Evolutionary conservation across 64 coral and sea anemone genomes (phyloP).

Genomic region (Exaiptasia diaphana): DNA sequence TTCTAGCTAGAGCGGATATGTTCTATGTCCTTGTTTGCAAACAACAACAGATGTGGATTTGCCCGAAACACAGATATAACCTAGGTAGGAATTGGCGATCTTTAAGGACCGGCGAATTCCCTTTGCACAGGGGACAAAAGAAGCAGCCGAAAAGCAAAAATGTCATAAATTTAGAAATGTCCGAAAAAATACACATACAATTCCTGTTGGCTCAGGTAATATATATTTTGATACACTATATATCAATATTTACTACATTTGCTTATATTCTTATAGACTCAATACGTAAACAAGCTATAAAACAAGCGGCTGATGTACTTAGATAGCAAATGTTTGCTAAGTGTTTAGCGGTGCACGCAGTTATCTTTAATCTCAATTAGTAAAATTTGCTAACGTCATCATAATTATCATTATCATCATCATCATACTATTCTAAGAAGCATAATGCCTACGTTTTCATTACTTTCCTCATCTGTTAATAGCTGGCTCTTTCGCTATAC

Average conservation of each 20-base stretch:
- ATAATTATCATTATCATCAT: too few relatives aligned
- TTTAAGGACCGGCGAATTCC: constrained; percentile 41
- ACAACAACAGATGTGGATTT: constrained; percentile 44
- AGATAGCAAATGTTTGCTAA: background rate
- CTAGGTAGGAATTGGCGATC: constrained; percentile 50
- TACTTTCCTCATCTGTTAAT: too few relatives aligned
- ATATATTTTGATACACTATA: background rate
- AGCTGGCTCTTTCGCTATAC: too few relatives aligned
- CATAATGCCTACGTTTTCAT: too few relatives aligned
- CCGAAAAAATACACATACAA: constrained; percentile 7
- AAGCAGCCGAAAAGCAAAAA: constrained; percentile 6
- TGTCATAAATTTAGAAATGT: constrained; percentile 49
- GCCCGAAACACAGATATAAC: constrained; percentile 53
- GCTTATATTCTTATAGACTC: background rate
- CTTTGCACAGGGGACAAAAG: constrained; percentile 16
- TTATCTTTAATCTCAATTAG: background rate
- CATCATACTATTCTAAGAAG: too few relatives aligned
- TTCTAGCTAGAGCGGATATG: constrained; percentile 34
- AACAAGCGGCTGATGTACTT: background rate
- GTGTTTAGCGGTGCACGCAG: background rate
- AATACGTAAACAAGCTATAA: background rate
- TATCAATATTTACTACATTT: background rate
- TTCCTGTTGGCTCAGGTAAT: constrained; percentile 41
- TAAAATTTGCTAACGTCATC: too few relatives aligned
- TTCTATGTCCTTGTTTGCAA: constrained; percentile 9